A percentile compares a stretch with the other conserved stretches of the same genome.
Evolutionary conservation across 2,888 invertebrate genomes (phyloP).

Genomic region (Pammene aurita): DNA sequence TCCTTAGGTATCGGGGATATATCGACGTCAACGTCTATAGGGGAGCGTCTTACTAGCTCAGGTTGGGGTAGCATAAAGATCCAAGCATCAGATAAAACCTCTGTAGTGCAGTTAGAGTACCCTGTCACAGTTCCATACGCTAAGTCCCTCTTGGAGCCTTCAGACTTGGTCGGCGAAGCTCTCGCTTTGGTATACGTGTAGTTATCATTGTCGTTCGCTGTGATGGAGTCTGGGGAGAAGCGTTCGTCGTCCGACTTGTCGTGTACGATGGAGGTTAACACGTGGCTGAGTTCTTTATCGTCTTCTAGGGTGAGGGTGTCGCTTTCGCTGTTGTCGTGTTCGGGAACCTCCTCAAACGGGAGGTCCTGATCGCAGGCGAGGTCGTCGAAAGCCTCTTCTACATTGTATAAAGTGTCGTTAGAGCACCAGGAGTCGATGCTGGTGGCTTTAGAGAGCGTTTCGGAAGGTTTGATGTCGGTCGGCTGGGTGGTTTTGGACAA

Average conservation of each 20-base stretch:
- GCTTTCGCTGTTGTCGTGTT: conserved; percentile 67
- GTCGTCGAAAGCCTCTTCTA: conserved; percentile 84
- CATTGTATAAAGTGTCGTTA: conserved; percentile 85
- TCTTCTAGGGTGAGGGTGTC: conserved; percentile 73
- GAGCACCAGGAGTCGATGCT: conserved; percentile 87
- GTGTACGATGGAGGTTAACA: conserved; percentile 74
- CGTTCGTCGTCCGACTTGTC: conserved; percentile 72
- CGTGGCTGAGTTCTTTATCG: conserved; percentile 68
- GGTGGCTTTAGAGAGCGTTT: conserved; percentile 80
- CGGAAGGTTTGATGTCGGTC: conserved; percentile 75
- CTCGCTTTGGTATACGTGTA: conserved; percentile 73
- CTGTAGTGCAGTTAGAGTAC: conserved; percentile 72
- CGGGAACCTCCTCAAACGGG: conserved; percentile 55
- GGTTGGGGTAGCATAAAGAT: conserved; percentile 67
- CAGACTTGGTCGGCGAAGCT: conserved; percentile 65
- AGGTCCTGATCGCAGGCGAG: conserved; percentile 70
- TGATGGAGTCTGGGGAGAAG: conserved; percentile 75
- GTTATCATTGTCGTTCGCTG: conserved; percentile 71
- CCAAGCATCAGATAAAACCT: conserved; percentile 66
- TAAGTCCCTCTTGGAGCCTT: conserved; percentile 66
- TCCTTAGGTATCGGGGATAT: conserved; percentile 53
- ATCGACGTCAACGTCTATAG: conserved; percentile 53
- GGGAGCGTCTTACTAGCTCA: conserved; percentile 68
- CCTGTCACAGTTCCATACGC: conserved; percentile 73
- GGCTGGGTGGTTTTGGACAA: conserved; percentile 78